Evolutionary conservation across 2,113 vertebrate genomes (phyloP), one percentile per base, ranked within the genome.

Genomic region (Neopipo cinnamomea): DNA sequence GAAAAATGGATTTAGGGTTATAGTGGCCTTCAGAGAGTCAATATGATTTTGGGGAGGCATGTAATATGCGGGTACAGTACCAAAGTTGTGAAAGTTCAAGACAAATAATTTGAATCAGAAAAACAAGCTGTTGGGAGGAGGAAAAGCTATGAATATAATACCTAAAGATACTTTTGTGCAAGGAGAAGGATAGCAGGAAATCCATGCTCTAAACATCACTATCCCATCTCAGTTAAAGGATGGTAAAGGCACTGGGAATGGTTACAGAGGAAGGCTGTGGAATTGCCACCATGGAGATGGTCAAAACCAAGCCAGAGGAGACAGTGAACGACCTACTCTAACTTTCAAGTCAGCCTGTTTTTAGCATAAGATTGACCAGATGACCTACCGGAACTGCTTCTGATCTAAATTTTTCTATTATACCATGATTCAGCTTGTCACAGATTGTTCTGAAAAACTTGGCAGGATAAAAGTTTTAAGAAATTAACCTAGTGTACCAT

Each of bases 391-490:
- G n/a, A 86, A n/a, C 14, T 88, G 10, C 4, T 80, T 94, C 42
- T 27, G 70, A 46, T 42, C 12, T 65, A 86, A 83, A 85, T 76
- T 89, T 73, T 53, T 79, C 25, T 62, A 47, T 80, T 49, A 71
- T 50, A 62, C 5, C 27, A 18, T 83, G 62, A 94, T 77, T 85
- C 82, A 88, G 12, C 21, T 62, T 70, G n/a, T 83, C 50, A 90
- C 53, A 95, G 62, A 91, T 42, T 88, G 41, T 65, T 93, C 62
- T 65, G 49, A 82, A 93, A 61, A 47, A 41, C 8, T 88, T 93
- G 85, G 53, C 62, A 94, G 53, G 16, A 63, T 31, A 68, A 79
- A 86, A 89, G 9, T 85, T 95, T 80, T 53, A 92, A 73, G 71
- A 93, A 79, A 91, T 90, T 56, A 90, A 65, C 41, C 71, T 15